These are phyloP conservation scores for Drosophila neonasuta DNA, from an alignment of 2,888 invertebrate species.

Conservation along the genomic window DNA sequence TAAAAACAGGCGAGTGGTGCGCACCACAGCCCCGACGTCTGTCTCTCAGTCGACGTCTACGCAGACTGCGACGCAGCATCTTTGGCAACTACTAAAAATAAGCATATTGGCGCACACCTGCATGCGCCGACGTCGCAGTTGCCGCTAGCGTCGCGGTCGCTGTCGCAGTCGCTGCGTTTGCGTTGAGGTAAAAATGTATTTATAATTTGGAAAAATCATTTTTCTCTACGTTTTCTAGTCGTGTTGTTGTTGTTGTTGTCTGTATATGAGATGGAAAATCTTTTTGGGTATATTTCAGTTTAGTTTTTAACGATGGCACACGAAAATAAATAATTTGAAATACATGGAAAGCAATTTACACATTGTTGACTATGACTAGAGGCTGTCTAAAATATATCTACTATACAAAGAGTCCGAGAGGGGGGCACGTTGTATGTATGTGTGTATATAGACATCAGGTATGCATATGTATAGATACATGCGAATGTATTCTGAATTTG, in stretches of 20 bases:
- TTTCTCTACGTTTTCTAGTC: conserved; percentile 33
- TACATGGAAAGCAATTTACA: conserved; percentile 68
- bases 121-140: conserved; percentile 46
- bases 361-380: conserved; percentile 60
- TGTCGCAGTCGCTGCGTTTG: conserved; percentile 10
- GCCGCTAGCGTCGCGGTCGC: conserved; percentile 19
- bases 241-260: background rate
- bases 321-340: conserved; percentile 45
- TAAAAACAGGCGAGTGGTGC: conserved; percentile 66
- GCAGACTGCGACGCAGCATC: conserved; percentile 20
- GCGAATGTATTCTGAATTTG: conserved; percentile 23
- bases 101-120: conserved; percentile 66
- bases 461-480: conserved; percentile 5
- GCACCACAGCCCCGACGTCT: conserved; percentile 45
- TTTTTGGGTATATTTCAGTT: conserved; percentile 43
- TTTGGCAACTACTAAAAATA: conserved; percentile 60
- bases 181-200: conserved; percentile 75
- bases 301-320: conserved; percentile 55
- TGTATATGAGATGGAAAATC: conserved; percentile 26
- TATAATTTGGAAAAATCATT: conserved; percentile 74
- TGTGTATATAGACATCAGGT: conserved; percentile 3
- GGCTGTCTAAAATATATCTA: conserved; percentile 19
- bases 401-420: conserved; percentile 5
- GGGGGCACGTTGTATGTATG: background rate
- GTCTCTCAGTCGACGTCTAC: conserved; percentile 16